These are phyloP conservation scores for Rostratula benghalensis DNA, from an alignment of 2,113 vertebrate genomes.

Conservation along the genomic window DNA sequence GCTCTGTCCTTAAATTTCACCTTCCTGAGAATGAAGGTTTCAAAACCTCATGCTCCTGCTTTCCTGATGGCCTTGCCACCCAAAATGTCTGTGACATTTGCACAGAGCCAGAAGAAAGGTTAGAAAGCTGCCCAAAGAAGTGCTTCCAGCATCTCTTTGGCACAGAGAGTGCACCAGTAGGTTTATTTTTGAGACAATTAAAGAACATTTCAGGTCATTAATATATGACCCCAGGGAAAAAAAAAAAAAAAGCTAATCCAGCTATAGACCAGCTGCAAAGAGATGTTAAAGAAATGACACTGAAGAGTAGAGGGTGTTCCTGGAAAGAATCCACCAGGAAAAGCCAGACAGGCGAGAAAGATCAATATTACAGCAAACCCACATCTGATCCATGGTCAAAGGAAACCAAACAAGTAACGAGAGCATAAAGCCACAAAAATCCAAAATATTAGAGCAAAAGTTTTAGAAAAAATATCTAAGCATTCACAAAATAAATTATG, in stretches of 20 bases:
- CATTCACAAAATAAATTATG: neutral
- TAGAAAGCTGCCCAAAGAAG: neutral
- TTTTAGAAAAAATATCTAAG: neutral
- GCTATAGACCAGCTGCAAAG: neutral
- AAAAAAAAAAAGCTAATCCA: neutral
- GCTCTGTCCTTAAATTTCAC: neutral
- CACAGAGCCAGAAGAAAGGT: neutral
- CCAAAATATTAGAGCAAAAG: neutral
- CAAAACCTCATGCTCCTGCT: neutral
- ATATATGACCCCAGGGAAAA: neutral
- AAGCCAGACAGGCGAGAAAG: neutral
- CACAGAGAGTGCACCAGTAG: neutral
- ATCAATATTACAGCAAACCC: neutral
- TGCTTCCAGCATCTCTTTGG: neutral
- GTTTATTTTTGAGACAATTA: neutral
- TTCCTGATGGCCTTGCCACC: neutral
- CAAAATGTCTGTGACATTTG: accelerated
- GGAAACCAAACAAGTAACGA: neutral
- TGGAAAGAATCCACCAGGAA: neutral
- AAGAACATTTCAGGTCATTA: neutral
- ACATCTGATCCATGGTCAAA: neutral
- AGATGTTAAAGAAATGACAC: neutral
- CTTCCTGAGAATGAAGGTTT: neutral
- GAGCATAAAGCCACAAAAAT: neutral
- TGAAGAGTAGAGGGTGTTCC: neutral